phyloP scores from a whole-genome alignment of 1,140 invertebrate species.

The Chionoecetes opilio region DNA sequence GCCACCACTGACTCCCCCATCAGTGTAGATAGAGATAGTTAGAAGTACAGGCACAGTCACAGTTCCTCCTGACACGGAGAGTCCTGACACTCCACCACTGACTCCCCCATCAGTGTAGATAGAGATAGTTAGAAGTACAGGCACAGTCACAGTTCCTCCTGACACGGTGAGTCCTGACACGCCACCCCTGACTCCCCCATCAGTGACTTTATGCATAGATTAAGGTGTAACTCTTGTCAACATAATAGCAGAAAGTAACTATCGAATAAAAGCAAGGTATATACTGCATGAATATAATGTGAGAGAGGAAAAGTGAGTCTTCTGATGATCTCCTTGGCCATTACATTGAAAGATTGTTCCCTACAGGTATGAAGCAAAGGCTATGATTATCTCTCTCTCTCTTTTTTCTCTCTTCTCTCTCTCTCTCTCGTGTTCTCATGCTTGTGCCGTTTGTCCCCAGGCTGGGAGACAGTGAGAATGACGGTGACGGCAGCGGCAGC shows the following conservation, averaged over 20 bases:
- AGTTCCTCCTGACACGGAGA: constrained; percentile 70
- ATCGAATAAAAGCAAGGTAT: no score
- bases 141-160: constrained; percentile 74
- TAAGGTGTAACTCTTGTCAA: background rate
- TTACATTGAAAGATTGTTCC: no score
- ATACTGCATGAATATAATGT: background rate
- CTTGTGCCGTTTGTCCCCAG: constrained; percentile 77
- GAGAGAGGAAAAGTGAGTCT: background rate
- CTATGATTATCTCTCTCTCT: background rate
- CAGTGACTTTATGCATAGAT: background rate
- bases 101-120: background rate
- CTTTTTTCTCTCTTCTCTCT: constrained; percentile 3
- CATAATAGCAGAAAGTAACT: no score
- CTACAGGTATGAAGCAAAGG: no score
- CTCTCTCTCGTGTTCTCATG: background rate
- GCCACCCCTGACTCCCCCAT: no score
- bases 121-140: no score
- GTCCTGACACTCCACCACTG: no score
- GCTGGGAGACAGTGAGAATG: constrained; percentile 84
- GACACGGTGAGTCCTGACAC: constrained; percentile 65
- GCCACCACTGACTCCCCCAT: no score
- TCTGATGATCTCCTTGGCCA: background rate
- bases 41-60: constrained; percentile 71
- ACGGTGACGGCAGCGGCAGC: constrained; percentile 81
- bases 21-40: background rate